Conservation (phyloP, 1,140 invertebrate genomes). For the Brachionus sp. region DNA sequence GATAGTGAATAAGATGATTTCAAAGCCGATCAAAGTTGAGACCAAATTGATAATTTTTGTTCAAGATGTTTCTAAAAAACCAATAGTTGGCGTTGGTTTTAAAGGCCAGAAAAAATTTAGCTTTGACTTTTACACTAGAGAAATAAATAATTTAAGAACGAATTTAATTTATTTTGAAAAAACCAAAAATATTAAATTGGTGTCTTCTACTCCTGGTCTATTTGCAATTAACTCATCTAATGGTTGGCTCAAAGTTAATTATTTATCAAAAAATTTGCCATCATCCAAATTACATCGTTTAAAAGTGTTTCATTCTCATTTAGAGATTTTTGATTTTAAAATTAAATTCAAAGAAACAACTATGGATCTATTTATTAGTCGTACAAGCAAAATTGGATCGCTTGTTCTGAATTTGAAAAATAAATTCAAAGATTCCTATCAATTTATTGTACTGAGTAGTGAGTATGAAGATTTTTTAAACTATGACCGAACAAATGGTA, state of each 20-base stretch:
- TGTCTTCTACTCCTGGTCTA: background rate
- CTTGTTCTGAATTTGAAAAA: background rate
- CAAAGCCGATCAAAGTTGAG: background rate
- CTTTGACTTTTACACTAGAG: background rate
- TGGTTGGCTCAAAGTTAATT: background rate
- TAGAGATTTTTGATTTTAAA: background rate
- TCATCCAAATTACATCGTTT: background rate
- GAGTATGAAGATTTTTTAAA: background rate
- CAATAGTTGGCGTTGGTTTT: background rate
- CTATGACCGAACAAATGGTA: background rate
- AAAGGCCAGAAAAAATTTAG: background rate
- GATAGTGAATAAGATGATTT: background rate
- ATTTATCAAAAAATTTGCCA: background rate
- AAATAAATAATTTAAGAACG: background rate
- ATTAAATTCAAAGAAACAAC: background rate
- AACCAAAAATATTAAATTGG: background rate
- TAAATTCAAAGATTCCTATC: background rate
- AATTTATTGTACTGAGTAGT: background rate
- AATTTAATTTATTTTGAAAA: background rate
- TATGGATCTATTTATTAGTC: background rate
- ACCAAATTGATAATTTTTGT: slow-evolving; percentile 3
- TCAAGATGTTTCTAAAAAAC: background rate
- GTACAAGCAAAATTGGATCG: background rate
- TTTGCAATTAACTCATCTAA: background rate
- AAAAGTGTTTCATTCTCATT: background rate